Conservation (phyloP, 2,888 invertebrate species). For the Amorpha juglandis region DNA sequence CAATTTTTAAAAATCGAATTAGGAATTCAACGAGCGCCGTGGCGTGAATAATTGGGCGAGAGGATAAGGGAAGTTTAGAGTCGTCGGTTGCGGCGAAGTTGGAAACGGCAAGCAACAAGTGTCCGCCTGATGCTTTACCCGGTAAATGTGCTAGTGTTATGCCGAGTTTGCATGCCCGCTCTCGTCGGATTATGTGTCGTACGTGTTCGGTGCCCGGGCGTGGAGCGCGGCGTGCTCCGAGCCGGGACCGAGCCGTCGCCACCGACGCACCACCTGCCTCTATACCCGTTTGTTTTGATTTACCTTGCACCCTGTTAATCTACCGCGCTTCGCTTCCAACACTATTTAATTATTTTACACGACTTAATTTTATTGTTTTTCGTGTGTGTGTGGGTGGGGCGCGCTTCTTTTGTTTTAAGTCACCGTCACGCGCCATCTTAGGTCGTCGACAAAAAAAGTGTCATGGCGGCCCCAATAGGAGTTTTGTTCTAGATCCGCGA, state of each 20-base stretch:
- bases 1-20: conserved; percentile 43
- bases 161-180: conserved; percentile 79
- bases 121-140: conserved; percentile 76
- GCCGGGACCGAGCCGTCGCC: conserved; percentile 29
- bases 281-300: conserved; percentile 52
- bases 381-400: conserved; percentile 69
- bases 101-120: conserved; percentile 75
- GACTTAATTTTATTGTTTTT: conserved; percentile 31
- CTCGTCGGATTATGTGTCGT: conserved; percentile 68
- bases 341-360: conserved; percentile 36
- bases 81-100: conserved; percentile 61
- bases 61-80: conserved; percentile 62
- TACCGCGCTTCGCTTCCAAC: conserved; percentile 47
- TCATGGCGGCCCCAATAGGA: conserved; percentile 71
- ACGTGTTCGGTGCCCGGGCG: conserved; percentile 38
- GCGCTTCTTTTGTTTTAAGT: conserved; percentile 80
- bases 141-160: conserved; percentile 80
- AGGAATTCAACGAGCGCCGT: conserved; percentile 45
- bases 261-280: conserved; percentile 52
- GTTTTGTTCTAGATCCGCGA: conserved; percentile 58
- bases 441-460: conserved; percentile 77
- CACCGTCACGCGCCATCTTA: conserved; percentile 78
- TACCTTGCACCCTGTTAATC: conserved; percentile 28
- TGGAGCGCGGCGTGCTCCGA: conserved; percentile 31
- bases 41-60: conserved; percentile 56